Evolutionary conservation across 1,140 invertebrate genomes (phyloP), one percentile per base, ranked within the genome.

Genomic region (Lasaia peninsularis): DNA sequence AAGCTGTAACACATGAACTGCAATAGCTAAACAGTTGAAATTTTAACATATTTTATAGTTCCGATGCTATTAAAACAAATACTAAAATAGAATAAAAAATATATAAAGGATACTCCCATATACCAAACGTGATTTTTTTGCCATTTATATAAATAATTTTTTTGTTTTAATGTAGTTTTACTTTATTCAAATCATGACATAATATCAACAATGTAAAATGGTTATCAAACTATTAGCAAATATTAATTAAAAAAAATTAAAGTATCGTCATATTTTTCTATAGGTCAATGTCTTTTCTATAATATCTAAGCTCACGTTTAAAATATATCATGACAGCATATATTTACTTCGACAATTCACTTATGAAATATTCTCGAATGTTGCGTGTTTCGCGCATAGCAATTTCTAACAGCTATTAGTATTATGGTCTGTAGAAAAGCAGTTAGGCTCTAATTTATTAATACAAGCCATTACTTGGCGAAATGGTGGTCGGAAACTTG

Each of bases 281-380:
- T n/a, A n/a, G n/a, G n/a, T n/a, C n/a, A 37, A 2, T 14, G 35
- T 37, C 35, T 16, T 37, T 37, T n/a, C 14, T 37, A 37, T 12
- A 37, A 3, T 37, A 5, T 37, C 50, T 14, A 12, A 28, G 24
- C 51, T 33, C 31, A 14, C 12, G 20, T 37, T 56, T 28, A 31
- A 52, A 40, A 21, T 40, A 24, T 44, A 40, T 56, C 20, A 28
- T 24, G 56, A 51, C 32, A 58, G 50, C 48, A 21, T 51, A 35
- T 58, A 58, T 35, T 58, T 58, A 58, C 48, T 58, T 50, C 48
- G 55, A 56, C 53, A 56, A 56, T 55, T 55, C 53, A 55, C 53
- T 55, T 55, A 55, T 44, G 40, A 44, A 44, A 44, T 44, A 44
- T 44, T 44, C 40, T 44, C 18, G 10, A 44, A 16, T 20, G 18